Conservation (phyloP, 2,113 vertebrate species). For the Pelecanus crispus region DNA sequence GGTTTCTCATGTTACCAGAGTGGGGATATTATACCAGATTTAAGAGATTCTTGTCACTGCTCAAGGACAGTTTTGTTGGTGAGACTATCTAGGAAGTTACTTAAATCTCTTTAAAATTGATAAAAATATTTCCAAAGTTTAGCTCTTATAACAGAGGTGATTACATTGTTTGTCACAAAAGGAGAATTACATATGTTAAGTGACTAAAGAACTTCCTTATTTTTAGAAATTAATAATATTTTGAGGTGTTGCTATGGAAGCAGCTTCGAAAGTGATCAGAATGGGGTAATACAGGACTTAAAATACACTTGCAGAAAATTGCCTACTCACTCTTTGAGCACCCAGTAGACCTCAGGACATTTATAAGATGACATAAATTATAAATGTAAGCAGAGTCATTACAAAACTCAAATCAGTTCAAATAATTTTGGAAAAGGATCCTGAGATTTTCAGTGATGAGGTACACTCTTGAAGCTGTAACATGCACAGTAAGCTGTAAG, state of each 20-base stretch:
- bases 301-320: not conserved
- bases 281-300: not conserved
- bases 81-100: not conserved
- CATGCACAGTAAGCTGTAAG: not conserved
- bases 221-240: conserved; percentile 41
- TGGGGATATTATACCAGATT: not conserved
- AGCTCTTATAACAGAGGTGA: not conserved
- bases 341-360: not conserved
- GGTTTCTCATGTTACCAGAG: not conserved
- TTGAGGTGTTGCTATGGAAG: conserved; percentile 50
- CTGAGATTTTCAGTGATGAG: not conserved
- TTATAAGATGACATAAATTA: not conserved
- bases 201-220: not conserved
- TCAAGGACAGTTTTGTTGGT: not conserved
- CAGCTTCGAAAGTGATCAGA: not conserved
- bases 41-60: not conserved
- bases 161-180: not conserved
- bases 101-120: not conserved
- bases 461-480: not conserved
- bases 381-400: not conserved
- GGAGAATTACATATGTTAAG: not conserved
- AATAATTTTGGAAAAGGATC: not conserved
- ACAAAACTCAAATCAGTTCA: not conserved
- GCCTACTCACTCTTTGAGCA: not conserved
- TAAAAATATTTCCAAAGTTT: not conserved